Evolutionary conservation across 2,797 vertebrate genomes (phyloP).

Genomic region (Poeciliopsis gracilis): DNA sequence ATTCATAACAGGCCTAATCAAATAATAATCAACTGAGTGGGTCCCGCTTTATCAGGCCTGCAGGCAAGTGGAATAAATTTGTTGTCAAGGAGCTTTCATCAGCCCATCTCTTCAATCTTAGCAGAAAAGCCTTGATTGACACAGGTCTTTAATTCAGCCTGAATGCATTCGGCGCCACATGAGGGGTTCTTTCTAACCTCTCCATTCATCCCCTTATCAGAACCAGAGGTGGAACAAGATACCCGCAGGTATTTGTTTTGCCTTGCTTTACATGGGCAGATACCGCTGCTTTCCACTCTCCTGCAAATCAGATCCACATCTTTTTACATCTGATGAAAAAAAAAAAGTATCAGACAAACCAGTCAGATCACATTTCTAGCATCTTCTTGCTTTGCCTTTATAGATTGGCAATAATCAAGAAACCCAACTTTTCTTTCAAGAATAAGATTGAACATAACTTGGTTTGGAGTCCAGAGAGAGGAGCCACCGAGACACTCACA

Average conservation of each 20-base stretch:
- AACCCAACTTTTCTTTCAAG: not conserved
- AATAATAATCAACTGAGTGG: constrained; percentile 56
- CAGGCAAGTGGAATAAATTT: constrained; percentile 48
- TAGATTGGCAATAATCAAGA: not conserved
- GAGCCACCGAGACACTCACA: not conserved
- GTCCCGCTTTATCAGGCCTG: constrained; percentile 39
- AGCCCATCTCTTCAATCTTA: constrained; percentile 13
- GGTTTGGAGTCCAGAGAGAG: not conserved
- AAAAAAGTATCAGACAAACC: not conserved
- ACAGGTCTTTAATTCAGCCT: not conserved
- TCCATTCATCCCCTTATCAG: constrained; percentile 2
- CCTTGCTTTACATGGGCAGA: not conserved
- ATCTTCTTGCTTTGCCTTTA: not conserved
- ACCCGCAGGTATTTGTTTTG: not conserved
- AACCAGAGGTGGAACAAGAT: not conserved
- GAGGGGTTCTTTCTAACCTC: not conserved
- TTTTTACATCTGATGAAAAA: too few species aligned
- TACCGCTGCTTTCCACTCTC: not conserved
- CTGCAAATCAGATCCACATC: not conserved
- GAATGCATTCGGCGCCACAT: not conserved
- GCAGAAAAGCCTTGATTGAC: constrained; percentile 13
- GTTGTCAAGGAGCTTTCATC: constrained; percentile 33
- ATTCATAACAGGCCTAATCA: constrained; percentile 54
- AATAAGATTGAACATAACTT: not conserved
- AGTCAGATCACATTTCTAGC: not conserved